Percentiles rank a stretch among this genome's conserved stretches.
Conservation (phyloP, 2,797 vertebrate species). For the Eulemur coronatus region DNA sequence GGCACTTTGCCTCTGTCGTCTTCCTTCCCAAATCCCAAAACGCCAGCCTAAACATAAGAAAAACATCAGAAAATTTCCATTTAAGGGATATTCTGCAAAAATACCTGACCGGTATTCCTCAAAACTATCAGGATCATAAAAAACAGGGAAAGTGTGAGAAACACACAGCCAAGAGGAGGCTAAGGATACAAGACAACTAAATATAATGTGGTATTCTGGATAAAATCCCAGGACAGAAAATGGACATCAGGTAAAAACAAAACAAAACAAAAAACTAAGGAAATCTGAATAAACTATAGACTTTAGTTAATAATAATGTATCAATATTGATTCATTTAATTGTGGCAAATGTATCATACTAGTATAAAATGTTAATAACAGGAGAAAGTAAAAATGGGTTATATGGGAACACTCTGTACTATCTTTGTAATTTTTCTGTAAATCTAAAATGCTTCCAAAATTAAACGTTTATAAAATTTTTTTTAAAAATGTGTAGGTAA, state of each 20-base stretch:
- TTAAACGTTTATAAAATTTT: neutral
- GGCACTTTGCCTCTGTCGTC: neutral
- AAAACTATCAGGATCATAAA: neutral
- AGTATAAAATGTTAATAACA: neutral
- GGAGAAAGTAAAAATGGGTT: neutral
- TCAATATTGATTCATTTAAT: neutral
- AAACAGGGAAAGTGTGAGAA: neutral
- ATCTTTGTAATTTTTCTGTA: neutral
- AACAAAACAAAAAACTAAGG: neutral
- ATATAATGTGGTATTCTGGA: neutral
- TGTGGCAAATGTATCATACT: neutral
- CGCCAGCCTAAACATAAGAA: neutral
- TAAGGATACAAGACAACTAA: neutral
- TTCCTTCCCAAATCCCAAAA: neutral
- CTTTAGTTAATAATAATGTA: neutral
- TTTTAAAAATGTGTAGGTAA: neutral
- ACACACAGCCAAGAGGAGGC: neutral
- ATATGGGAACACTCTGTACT: neutral
- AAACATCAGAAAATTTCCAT: neutral
- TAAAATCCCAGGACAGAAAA: neutral
- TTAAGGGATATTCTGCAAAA: neutral
- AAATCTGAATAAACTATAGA: neutral
- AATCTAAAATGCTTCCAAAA: constrained; percentile 1
- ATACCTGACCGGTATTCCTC: neutral
- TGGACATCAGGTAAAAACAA: neutral